Conservation (phyloP, 2,797 vertebrate genomes). For the Buphagus erythrorhynchus region DNA sequence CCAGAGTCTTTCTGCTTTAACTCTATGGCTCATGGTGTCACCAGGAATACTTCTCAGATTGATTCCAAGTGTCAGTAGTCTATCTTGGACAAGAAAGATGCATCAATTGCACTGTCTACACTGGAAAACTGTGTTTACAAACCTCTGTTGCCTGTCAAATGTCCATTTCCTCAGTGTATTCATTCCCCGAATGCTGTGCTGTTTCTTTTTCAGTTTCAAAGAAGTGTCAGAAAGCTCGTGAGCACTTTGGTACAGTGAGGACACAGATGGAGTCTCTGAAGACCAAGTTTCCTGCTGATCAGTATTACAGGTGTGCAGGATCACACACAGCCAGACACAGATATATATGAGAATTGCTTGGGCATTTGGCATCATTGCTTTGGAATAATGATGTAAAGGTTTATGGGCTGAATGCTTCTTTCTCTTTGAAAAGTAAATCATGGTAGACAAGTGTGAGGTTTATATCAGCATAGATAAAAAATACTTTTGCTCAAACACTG, state of each 20-base stretch:
- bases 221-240: constrained; percentile 90
- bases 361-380: neutral
- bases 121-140: neutral
- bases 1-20: neutral
- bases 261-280: constrained; percentile 89
- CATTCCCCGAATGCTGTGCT: neutral
- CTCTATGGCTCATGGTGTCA: neutral
- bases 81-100: neutral
- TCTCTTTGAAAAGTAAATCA: neutral
- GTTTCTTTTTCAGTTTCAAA: constrained; percentile 85
- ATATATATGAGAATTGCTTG: neutral
- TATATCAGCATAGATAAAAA: neutral
- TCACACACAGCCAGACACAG: neutral
- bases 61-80: neutral
- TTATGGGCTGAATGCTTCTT: neutral
- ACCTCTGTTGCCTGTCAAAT: neutral
- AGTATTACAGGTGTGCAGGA: constrained; percentile 91
- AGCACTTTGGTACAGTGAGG: constrained; percentile 88
- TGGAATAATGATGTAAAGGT: neutral
- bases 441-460: neutral
- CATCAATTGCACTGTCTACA: fast-evolving
- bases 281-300: constrained; percentile 93
- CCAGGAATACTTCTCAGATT: neutral
- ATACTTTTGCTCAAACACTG: neutral
- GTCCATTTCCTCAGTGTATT: neutral